Evolutionary conservation across 1,140 invertebrate species (phyloP).

Genomic region (Mycetomoellerius zeteki): DNA sequence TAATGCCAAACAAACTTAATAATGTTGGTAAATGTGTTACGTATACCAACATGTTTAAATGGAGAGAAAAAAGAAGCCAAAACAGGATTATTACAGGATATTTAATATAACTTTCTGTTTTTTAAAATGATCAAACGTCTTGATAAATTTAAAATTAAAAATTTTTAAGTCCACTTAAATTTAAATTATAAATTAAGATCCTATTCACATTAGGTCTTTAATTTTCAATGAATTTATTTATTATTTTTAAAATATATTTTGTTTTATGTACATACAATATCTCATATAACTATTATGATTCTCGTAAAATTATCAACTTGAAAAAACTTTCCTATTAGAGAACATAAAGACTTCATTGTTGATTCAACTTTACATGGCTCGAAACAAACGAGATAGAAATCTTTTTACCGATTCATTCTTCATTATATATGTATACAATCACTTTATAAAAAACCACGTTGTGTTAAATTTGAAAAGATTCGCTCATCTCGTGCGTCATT

Average conservation of each 20-base stretch:
- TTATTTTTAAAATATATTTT: neutral
- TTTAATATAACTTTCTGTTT: no score
- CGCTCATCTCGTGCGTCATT: slow-evolving; percentile 30
- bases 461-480: slow-evolving; percentile 6
- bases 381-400: slow-evolving; percentile 4
- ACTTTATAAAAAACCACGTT: neutral
- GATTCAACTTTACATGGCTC: slow-evolving; percentile 26
- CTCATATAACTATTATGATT: neutral
- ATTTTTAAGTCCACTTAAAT: neutral
- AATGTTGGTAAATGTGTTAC: neutral
- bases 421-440: neutral
- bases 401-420: neutral
- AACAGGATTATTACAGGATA: neutral
- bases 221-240: neutral
- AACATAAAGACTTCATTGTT: slow-evolving; percentile 24
- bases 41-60: slow-evolving; percentile 3
- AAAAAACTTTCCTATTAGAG: neutral
- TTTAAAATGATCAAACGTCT: neutral
- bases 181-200: neutral
- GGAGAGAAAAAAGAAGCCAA: neutral
- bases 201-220: neutral
- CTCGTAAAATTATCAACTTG: neutral
- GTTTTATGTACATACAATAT: neutral
- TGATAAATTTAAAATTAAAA: neutral
- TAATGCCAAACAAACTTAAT: neutral